Base-by-base conservation (phyloP, 2,797 vertebrate genomes). In the Hippopotamyrus pictus region DNA sequence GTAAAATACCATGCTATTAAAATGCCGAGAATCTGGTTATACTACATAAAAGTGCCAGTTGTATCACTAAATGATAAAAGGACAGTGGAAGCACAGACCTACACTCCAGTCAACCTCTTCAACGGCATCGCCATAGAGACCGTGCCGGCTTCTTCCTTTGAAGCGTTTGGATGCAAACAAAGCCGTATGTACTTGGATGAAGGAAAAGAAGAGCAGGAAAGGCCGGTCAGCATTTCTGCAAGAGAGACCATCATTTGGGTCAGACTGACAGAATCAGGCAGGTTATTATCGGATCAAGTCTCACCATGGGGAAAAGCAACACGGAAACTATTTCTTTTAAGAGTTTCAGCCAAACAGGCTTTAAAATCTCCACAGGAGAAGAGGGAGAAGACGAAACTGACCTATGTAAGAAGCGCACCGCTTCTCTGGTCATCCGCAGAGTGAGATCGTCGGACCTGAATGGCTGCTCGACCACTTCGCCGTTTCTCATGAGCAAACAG, bases 61-160 rank as follows among this genome's bases (percentile, higher is more conserved):
- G 41, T 29, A 6, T 51, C 59, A 59, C 14, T 41, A 53, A 84
- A 48, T 6, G 37, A 46, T 25, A 44, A 59, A 29, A 46, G 14
- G 7, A 37, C 37, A 84, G 17, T 12, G n/a, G 33, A 57, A 9
- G 3, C n/a, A 91, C 94, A 7, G 94, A 98, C 98, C 98, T 1
- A 99, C 94, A 17, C 97, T 97, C 98, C 98, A 98, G 92, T 99
- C 98, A 94, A 99, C 96, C 91, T 99, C 98, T 57, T 98, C 97
- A 9, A 96, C 95, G 0, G 96, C 94, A 54, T 99, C 97, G 0
- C 98, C 98, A 3, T 98, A 99, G 62, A 96, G 88, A 0, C 97
- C 97, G 1, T 99, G 97, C 0, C 51, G 91, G 91, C 98, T 99
- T 2, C 92, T 96, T 65, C 96, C 96, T 37, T 89, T 94, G 90